phyloP scores from a whole-genome alignment of 2,888 invertebrate genomes.

The Nephrotoma appendiculata region DNA sequence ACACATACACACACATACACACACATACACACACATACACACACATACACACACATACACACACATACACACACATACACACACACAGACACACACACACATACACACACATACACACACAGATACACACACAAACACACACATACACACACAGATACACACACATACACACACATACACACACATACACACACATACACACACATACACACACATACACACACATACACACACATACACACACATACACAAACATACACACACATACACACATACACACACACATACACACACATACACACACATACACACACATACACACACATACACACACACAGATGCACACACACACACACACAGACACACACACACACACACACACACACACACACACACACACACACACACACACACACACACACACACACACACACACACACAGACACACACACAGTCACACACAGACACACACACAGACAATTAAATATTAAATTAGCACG shows the following conservation, averaged over 20 bases:
- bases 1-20: not conserved
- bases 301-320: not conserved
- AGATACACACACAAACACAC: not conserved
- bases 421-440: not conserved
- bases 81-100: not conserved
- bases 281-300: not conserved
- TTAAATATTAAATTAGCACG: no score
- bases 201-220: not conserved
- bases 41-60: not conserved
- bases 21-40: not conserved
- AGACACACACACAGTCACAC: not conserved
- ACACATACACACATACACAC: not conserved
- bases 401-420: not conserved
- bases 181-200: not conserved
- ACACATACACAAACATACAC: not conserved
- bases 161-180: not conserved
- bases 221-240: not conserved
- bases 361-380: not conserved
- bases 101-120: not conserved
- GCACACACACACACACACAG: no score
- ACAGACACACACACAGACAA: not conserved
- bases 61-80: not conserved
- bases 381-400: not conserved
- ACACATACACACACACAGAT: not conserved
- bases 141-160: not conserved